Evolutionary conservation across 2,888 invertebrate species (phyloP).

Genomic region (Acrobasis repandana): DNA sequence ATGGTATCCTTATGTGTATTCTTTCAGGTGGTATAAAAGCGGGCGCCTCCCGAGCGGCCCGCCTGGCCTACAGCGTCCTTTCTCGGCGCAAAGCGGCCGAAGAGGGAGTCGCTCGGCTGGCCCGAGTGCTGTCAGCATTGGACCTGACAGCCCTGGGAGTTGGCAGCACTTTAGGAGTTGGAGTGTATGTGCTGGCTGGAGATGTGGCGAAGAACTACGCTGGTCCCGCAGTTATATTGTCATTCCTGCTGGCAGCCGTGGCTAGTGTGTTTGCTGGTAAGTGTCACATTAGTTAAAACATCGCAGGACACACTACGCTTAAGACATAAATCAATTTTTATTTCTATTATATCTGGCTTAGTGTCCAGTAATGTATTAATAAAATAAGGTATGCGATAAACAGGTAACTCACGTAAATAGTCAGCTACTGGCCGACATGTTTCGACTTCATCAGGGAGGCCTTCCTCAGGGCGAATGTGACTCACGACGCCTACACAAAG

Average conservation of each 20-base stretch:
- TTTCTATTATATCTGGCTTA: too few species aligned
- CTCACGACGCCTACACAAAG: too few species aligned
- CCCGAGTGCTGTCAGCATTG: slow-evolving; percentile 89
- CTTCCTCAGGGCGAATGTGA: too few species aligned
- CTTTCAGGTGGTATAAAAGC: slow-evolving; percentile 67
- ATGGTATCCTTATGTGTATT: background rate
- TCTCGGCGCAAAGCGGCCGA: slow-evolving; percentile 75
- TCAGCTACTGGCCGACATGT: too few species aligned
- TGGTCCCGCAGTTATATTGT: slow-evolving; percentile 93
- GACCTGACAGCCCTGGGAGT: slow-evolving; percentile 93
- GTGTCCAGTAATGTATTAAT: too few species aligned
- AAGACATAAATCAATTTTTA: too few species aligned
- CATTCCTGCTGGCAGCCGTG: slow-evolving; percentile 94
- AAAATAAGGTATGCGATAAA: too few species aligned
- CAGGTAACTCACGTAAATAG: too few species aligned
- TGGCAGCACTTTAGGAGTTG: slow-evolving; percentile 93
- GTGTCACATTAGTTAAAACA: too few species aligned
- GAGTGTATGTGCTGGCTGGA: slow-evolving; percentile 95
- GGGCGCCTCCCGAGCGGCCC: slow-evolving; percentile 57
- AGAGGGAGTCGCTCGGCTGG: slow-evolving; percentile 78
- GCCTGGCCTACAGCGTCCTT: slow-evolving; percentile 63
- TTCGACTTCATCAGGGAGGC: too few species aligned
- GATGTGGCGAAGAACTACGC: slow-evolving; percentile 91
- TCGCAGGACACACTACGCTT: too few species aligned
- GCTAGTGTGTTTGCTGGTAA: slow-evolving; percentile 94